phyloP scores from a whole-genome alignment of 2,797 vertebrate genomes.

The Centropyge bicolor region DNA sequence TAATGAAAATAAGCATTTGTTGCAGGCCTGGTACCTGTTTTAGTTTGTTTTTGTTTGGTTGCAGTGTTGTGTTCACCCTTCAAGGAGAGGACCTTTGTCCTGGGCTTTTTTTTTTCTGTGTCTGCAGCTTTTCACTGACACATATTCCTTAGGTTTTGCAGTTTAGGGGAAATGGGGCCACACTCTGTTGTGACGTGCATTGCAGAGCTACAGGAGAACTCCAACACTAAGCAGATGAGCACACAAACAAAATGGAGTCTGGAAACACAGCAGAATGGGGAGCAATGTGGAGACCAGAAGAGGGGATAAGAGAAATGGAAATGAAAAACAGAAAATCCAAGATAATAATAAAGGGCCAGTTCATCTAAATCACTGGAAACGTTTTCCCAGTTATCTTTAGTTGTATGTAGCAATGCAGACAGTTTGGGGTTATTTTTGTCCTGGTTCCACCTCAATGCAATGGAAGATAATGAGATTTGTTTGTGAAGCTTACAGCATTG shows the following conservation, averaged over 20 bases:
- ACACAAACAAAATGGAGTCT: slow-evolving; percentile 70
- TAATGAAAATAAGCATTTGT: too few relatives aligned
- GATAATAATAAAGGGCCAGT: background rate
- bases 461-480: background rate
- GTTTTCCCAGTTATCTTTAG: background rate
- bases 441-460: background rate
- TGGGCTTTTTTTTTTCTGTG: background rate
- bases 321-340: slow-evolving; percentile 1
- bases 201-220: slow-evolving; percentile 38
- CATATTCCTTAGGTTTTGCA: slow-evolving; percentile 38
- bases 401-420: background rate
- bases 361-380: background rate
- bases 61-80: background rate
- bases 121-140: slow-evolving; percentile 46
- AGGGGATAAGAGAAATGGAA: background rate
- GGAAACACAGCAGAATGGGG: slow-evolving; percentile 23
- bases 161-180: slow-evolving; percentile 48
- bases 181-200: slow-evolving; percentile 30
- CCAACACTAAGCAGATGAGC: slow-evolving; percentile 40
- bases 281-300: background rate
- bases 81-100: background rate
- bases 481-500: background rate
- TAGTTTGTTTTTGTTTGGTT: background rate
- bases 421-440: background rate
- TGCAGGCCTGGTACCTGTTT: background rate